phyloP scores from a whole-genome alignment of 2,888 invertebrate genomes.

The Apodemia mormo region DNA sequence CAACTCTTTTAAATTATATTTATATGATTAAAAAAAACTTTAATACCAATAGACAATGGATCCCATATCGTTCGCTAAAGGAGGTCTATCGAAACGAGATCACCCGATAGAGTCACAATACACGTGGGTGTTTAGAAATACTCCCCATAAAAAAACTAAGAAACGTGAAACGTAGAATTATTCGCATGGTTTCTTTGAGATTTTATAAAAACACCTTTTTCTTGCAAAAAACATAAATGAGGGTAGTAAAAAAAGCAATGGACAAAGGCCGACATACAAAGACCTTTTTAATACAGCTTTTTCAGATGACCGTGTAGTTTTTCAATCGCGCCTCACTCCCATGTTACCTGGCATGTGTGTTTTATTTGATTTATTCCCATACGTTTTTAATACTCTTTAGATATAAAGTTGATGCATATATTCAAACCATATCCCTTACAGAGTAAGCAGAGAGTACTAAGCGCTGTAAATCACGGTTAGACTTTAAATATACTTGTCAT shows the following conservation, averaged over 20 bases:
- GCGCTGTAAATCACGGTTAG: too few species aligned
- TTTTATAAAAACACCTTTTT: constrained; percentile 76
- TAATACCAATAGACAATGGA: constrained; percentile 67
- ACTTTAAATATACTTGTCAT: too few species aligned
- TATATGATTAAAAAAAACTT: constrained; percentile 34
- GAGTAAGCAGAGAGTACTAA: too few species aligned
- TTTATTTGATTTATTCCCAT: constrained; percentile 1
- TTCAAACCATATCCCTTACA: too few species aligned
- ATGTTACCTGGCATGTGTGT: constrained; percentile 29
- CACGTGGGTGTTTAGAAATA: constrained; percentile 70
- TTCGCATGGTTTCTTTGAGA: constrained; percentile 79
- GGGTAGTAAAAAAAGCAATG: constrained; percentile 67
- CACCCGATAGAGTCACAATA: constrained; percentile 74
- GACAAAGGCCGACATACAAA: constrained; percentile 68
- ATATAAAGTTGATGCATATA: neutral
- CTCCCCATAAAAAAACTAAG: constrained; percentile 57
- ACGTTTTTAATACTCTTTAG: neutral
- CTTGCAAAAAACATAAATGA: constrained; percentile 67
- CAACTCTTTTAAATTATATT: constrained; percentile 39
- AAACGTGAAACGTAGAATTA: constrained; percentile 80
- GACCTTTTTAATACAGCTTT: constrained; percentile 65
- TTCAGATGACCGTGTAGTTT: constrained; percentile 63
- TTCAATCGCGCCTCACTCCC: constrained; percentile 43
- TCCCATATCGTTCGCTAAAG: constrained; percentile 57
- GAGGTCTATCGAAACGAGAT: constrained; percentile 79